Evolutionary conservation across 2,797 vertebrate species (phyloP), one percentile per base, ranked within the genome.

Genomic region (Etheostoma perlongum): DNA sequence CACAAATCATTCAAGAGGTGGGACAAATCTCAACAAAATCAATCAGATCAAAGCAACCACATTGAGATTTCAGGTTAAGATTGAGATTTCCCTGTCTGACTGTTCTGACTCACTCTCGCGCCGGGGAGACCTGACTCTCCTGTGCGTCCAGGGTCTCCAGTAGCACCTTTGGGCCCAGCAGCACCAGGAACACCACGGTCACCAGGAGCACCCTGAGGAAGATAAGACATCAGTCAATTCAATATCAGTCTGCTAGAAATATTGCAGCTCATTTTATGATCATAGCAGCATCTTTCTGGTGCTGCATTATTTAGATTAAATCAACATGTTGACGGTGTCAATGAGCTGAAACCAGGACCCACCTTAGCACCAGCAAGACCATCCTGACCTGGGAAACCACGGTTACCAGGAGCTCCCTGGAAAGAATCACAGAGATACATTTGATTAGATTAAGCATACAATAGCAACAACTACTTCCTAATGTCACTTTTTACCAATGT

Each of bases 381-480:
- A 72, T 99, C 98, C 79, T 99, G 97, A 90, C 98, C 98, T 4
- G 98, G 98, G 94, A 99, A 99, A 89, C 98, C 98, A 3, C 98
- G 97, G 85, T 99, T 99, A 85, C 98, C 98, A 0, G 98, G 98
- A 90, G 97, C 95, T 40, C 97, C 97, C 98, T 99, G 73, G 0
- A 81, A 92, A 71, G 66, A 77, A 76, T 48, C 67, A 40, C 36
- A 78, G 40, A 85, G 10, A 74, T 18, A 79, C 2, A 27, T 40
- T 67, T 47, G 12, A 42, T 90, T 47, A 87, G 60, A 74, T 6
- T 74, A 6, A 53, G 9, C 13, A 23, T 57, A n/a, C 5, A 74
- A 60, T 7, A 60, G 27, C 27, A 53, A 48, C 6, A 58, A 7
- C 0, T 57, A 2, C 33, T 54, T 21, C 3, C 57, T 15, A 70